Base-by-base conservation (phyloP, 2,888 invertebrate genomes). In the Ochropleura leucogaster region DNA sequence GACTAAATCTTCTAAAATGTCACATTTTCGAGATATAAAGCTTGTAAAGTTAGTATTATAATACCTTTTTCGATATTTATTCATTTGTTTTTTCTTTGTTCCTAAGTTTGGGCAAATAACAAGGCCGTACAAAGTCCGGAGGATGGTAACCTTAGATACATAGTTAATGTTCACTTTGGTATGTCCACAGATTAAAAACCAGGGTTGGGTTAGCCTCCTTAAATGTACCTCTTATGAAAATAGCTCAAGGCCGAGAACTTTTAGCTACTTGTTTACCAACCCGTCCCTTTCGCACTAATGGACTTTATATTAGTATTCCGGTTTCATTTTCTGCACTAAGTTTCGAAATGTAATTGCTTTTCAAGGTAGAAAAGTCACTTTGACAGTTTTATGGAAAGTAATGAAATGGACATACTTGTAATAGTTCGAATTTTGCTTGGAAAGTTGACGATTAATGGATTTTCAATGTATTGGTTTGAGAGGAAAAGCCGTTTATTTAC, bases 241-340 rank as follows among this genome's bases (percentile, higher is more conserved):
- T 49, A 69, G 64, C 3, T 78, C 20, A 64, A 59, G 42, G 57
- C 16, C 9, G 18, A 59, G 20, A 55, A 51, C 14, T 14, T 80
- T 74, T 51, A 10, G 49, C 14, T 18, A 51, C 20, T 74, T 80
- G 81, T 80, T 80, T 75, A 71, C 60, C n/a, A n/a, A 65, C 68
- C 46, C 49, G 20, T 59, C 64, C 68, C 20, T 72, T 55, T 51
- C 49, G 46, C 42, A 40, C 59, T 79, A 73, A 79, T 79, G 64
- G 79, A 60, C 53, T 72, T 30, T 60, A 60, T 68, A 47, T 64
- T 79, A 68, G 63, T 67, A 72, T 59, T 51, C 78, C 16, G 51
- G 57, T 30, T 67, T 51, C 47, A 66, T 79, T 79, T 79, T 59
- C 68, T 51, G 40, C n/a, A 47, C 9, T 20, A 47, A 62, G 14